Evolutionary conservation across 2,888 invertebrate genomes (phyloP), one percentile per base, ranked within the genome.

Genomic region (Adelphocoris suturalis): DNA sequence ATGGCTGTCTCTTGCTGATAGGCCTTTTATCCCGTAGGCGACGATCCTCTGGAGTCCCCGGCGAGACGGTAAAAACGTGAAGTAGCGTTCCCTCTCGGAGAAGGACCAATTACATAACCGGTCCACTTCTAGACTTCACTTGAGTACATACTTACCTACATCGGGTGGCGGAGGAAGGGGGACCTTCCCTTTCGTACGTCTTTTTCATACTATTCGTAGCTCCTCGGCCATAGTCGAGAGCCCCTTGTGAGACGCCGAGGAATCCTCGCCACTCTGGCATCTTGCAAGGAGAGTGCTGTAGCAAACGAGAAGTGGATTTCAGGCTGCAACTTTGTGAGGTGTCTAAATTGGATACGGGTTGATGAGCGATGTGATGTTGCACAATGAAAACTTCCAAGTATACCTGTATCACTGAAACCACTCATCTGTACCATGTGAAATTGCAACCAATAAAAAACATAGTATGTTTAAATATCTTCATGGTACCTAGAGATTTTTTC

Each of bases 71-170:
- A 82, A 82, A 82, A 82, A 82, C 82, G 27, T 52, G 82, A 48
- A 27, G 82, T 82, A 48, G 27, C 47, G 82, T 14, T 52, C 52
- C 52, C 52, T 81, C 81, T 19, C 14, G 82, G 52, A 47, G 27
- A 47, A 82, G 52, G 82, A 48, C 52, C 82, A 82, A 82, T 82
- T 82, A 82, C 82, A 82, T 82, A 82, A 82, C 82, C 82, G 82
- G 82, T 82, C 82, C 82, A 82, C 27, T 82, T 82, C 82, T 82
- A 48, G 48, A 27, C 82, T 48, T 48, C 82, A 82, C 82, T 80
- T 23, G 19, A 27, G 68, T 68, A 68, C 68, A 68, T 68, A 68
- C 68, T 68, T 68, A 68, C 68, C 68, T 68, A 68, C 68, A 68
- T 68, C 68, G 68, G 27, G 7, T 0, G 23, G 68, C 19, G 68